Evolutionary conservation across 2,113 vertebrate genomes (phyloP).

Genomic region (Axis porcinus): DNA sequence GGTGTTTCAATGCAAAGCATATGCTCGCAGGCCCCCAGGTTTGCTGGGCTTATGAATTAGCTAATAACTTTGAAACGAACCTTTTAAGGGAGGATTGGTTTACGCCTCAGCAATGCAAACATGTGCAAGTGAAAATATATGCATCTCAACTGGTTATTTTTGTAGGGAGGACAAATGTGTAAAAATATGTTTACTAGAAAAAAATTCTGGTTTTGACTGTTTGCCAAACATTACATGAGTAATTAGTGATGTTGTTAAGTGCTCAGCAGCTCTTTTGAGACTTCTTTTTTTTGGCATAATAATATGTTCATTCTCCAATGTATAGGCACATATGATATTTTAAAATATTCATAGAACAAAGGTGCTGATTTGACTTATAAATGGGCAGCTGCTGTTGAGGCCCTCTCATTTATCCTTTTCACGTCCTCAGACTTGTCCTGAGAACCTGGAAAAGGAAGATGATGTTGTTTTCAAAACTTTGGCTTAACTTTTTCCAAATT

Average conservation of each 20-base stretch:
- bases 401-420: background rate
- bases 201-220: conserved; percentile 48
- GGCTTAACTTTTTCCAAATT: conserved; percentile 8
- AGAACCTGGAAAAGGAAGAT: conserved; percentile 1
- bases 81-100: conserved; percentile 58
- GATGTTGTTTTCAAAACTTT: background rate
- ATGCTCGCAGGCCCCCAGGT: conserved; percentile 48
- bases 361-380: background rate
- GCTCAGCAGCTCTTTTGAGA: conserved; percentile 21
- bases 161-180: conserved; percentile 47
- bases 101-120: conserved; percentile 15
- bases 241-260: conserved; percentile 43
- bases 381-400: background rate
- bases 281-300: background rate
- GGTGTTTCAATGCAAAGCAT: conserved; percentile 71
- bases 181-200: conserved; percentile 59
- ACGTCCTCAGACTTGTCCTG: background rate
- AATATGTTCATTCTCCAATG: conserved; percentile 31
- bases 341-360: background rate
- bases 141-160: conserved; percentile 52
- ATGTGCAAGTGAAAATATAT: conserved; percentile 18
- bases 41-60: conserved; percentile 44
- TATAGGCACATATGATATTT: background rate
- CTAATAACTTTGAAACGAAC: conserved; percentile 51
- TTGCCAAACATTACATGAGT: conserved; percentile 52